These are phyloP conservation scores for Cheilosia soror DNA, from an alignment of 2,888 invertebrate genomes.

Conservation along the genomic window DNA sequence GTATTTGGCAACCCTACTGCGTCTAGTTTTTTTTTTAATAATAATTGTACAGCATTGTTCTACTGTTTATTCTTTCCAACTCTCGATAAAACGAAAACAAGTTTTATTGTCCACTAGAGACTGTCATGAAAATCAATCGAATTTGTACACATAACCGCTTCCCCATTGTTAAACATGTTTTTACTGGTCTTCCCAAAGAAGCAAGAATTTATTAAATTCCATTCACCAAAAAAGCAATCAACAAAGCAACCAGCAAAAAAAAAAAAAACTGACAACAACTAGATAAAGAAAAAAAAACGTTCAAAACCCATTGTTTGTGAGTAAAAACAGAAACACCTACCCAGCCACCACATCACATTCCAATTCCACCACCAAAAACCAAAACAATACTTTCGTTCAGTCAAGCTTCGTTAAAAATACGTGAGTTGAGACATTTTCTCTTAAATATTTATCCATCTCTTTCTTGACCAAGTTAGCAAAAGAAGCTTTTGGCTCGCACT, in stretches of 20 bases:
- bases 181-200: neutral
- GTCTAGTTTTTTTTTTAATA: too few relatives aligned
- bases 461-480: neutral
- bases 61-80: too few relatives aligned
- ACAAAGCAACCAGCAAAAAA: neutral
- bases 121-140: too few relatives aligned
- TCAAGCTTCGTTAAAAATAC: conserved; percentile 31
- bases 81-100: too few relatives aligned
- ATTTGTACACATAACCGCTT: neutral
- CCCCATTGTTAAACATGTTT: conserved; percentile 8
- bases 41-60: too few relatives aligned
- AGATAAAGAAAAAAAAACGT: neutral
- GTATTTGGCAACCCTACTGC: too few relatives aligned
- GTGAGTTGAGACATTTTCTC: neutral
- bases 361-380: conserved; percentile 16
- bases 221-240: neutral
- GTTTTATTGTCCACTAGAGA: neutral
- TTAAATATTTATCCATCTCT: neutral
- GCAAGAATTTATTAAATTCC: neutral
- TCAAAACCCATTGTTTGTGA: conserved; percentile 5
- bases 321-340: conserved; percentile 42
- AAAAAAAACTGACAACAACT: neutral
- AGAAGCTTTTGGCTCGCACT: neutral
- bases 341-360: conserved; percentile 42
- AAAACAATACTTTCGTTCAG: conserved; percentile 36